Base-by-base conservation (phyloP, 2,888 invertebrate genomes). In the Polydrusus cervinus region DNA sequence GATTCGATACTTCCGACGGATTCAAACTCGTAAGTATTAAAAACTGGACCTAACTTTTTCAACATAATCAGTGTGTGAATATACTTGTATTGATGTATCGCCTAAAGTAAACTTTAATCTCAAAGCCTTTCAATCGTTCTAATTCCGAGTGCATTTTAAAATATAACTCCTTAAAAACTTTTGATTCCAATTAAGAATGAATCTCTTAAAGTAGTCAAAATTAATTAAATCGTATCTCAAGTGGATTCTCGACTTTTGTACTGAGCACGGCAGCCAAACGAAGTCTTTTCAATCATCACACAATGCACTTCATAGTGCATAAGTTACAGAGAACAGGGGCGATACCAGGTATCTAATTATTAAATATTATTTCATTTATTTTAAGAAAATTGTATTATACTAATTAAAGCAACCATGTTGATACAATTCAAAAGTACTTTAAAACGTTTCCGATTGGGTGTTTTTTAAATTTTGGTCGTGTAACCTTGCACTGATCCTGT, bases 201-300 rank as follows among this genome's bases (percentile, higher is more conserved):
- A 67, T 53, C 40, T 76, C 73, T 64, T 71, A 83, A 84, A 84
- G 85, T 85, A 85, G 85, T 84, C 80, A 81, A 80, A 80, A 84
- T 85, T 84, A 85, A 85, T 86, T 85, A 85, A 85, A 84, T 82
- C 81, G 81, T 81, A 67, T 75, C 67, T 76, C 69, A 84, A 83
- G 82, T 83, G 81, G 84, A 85, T 85, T 82, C 84, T 85, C 83
- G 83, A 85, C 83, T 85, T 84, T 84, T 85, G 84, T 84, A 81
- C 81, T 74, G 81, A 80, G 81, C 78, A 83, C 85, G 80, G 85
- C 83, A 86, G 85, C 85, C 84, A 85, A 85, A 85, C 84, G 85
- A 85, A 85, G 84, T 85, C 85, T 83, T 85, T 86, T 86, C 83
- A 84, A 81, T 78, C 76, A 73, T 69, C 80, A 80, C 80, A 84